These are phyloP conservation scores for Oegoconia quadripuncta DNA, from an alignment of 2,888 invertebrate genomes.

Conservation along the genomic window DNA sequence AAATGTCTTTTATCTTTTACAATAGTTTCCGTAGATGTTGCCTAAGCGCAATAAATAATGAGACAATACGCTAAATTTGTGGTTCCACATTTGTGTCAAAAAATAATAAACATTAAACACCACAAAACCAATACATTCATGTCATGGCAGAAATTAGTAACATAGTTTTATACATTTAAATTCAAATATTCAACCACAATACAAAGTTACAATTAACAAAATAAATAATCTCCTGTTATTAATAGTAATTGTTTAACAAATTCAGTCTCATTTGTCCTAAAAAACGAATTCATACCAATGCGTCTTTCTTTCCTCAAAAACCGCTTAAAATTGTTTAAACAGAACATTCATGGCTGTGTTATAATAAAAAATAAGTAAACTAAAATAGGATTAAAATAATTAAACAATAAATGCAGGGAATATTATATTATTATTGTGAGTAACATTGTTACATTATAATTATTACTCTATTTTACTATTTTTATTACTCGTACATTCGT, in stretches of 20 bases:
- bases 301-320: slow-evolving; percentile 61
- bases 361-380: slow-evolving; percentile 18
- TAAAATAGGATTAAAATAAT: slow-evolving; percentile 3
- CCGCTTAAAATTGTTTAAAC: slow-evolving; percentile 23
- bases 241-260: slow-evolving; percentile 63
- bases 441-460: slow-evolving; percentile 11
- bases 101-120: slow-evolving; percentile 8
- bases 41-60: slow-evolving; percentile 21
- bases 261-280: slow-evolving; percentile 76
- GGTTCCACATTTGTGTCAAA: slow-evolving; percentile 15
- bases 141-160: slow-evolving; percentile 34
- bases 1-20: slow-evolving; percentile 52
- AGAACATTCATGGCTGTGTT: neutral
- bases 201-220: slow-evolving; percentile 36
- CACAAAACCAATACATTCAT: slow-evolving; percentile 18
- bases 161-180: slow-evolving; percentile 17
- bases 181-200: slow-evolving; percentile 31
- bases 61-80: slow-evolving; percentile 25
- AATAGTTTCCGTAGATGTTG: slow-evolving; percentile 25
- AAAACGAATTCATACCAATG: slow-evolving; percentile 42
- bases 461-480: slow-evolving; percentile 13
- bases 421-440: slow-evolving; percentile 11
- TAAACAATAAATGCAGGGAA: slow-evolving; percentile 25
- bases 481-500: slow-evolving; percentile 7
- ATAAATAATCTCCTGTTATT: slow-evolving; percentile 65